Percentiles rank a stretch among this genome's conserved stretches.
Evolutionary conservation across 2,888 invertebrate genomes (phyloP).

Genomic region (Capitulum mitella): DNA sequence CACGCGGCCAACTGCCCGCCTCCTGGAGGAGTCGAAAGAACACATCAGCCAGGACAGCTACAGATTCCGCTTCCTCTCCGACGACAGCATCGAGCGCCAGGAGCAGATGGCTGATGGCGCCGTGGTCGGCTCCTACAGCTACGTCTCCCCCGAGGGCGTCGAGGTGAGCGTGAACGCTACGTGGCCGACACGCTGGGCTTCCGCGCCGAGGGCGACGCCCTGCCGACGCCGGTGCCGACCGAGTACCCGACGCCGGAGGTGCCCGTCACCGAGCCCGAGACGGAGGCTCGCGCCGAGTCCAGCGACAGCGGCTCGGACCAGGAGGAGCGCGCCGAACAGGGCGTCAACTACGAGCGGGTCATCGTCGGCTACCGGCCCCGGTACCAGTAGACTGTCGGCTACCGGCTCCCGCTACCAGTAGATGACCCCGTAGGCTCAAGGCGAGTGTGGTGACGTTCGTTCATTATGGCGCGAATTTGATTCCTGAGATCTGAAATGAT

Average conservation of each 20-base stretch:
- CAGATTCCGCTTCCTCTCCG: neutral
- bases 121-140: neutral
- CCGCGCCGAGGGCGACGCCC: constrained; percentile 3
- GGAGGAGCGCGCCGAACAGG: neutral
- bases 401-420: no score
- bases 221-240: constrained; percentile 16
- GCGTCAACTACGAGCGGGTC: neutral
- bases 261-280: neutral
- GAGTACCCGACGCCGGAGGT: constrained; percentile 15
- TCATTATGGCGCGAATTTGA: no score
- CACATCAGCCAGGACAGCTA: neutral
- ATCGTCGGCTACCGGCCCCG: neutral
- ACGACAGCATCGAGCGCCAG: neutral
- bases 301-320: neutral
- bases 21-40: neutral
- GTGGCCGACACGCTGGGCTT: neutral
- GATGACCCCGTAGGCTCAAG: no score
- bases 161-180: neutral
- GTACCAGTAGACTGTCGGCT: neutral
- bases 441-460: no score
- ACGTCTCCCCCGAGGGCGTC: neutral
- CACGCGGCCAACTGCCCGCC: neutral
- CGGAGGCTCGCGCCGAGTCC: neutral
- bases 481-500: no score
- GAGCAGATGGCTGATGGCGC: neutral